These are phyloP conservation scores for Xerus rutilus DNA, from an alignment of 2,797 vertebrate species.

Conservation along the genomic window DNA sequence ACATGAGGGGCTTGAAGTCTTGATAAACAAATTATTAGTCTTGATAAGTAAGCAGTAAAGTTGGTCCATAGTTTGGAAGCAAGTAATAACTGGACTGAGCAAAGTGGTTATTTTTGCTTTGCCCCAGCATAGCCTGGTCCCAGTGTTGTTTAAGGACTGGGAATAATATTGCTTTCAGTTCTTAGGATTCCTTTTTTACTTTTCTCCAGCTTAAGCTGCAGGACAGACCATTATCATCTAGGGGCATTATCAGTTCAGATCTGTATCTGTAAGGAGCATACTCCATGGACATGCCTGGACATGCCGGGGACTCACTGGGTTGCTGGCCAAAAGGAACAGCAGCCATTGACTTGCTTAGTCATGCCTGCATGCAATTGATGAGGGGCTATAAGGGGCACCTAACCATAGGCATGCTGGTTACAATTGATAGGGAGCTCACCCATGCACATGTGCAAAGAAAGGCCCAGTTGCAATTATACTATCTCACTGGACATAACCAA, in stretches of 20 bases:
- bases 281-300: too few relatives aligned
- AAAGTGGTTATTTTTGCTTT: background rate
- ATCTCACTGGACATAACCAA: too few relatives aligned
- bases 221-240: background rate
- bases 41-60: background rate
- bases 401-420: too few relatives aligned
- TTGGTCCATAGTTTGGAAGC: background rate
- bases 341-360: too few relatives aligned
- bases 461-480: too few relatives aligned
- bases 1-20: background rate
- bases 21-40: background rate
- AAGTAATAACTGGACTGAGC: background rate
- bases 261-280: background rate
- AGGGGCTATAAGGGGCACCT: too few relatives aligned
- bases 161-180: background rate
- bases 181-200: background rate
- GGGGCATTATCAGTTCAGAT: background rate
- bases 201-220: background rate
- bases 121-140: background rate
- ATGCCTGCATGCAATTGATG: too few relatives aligned
- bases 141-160: background rate
- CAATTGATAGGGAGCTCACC: too few relatives aligned
- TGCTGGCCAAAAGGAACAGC: too few relatives aligned
- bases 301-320: too few relatives aligned
- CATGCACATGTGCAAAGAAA: too few relatives aligned